phyloP scores from a whole-genome alignment of 2,113 vertebrate genomes.

The Grus americana region DNA sequence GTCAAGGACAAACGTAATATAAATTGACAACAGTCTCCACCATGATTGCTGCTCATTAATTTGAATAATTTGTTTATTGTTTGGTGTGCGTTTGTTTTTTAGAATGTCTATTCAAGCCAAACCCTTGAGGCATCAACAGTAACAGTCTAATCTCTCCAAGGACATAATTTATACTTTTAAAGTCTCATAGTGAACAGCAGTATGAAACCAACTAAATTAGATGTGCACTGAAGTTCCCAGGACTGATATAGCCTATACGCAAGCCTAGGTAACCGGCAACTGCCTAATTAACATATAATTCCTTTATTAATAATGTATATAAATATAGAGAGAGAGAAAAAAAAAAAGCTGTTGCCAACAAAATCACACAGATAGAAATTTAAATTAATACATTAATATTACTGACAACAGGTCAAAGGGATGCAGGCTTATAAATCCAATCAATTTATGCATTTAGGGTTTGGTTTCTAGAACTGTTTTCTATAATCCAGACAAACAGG shows the following conservation, averaged over 20 bases:
- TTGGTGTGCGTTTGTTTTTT: slow-evolving; percentile 3
- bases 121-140: slow-evolving; percentile 1
- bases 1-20: not conserved
- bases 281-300: not conserved
- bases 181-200: not conserved
- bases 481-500: not conserved
- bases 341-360: not conserved
- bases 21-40: not conserved
- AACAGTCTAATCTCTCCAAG: slow-evolving; percentile 17
- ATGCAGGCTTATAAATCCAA: not conserved
- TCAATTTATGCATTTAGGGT: not conserved
- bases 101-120: slow-evolving; percentile 2
- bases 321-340: not conserved
- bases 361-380: not conserved
- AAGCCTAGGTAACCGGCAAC: not conserved
- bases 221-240: not conserved
- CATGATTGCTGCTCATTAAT: not conserved
- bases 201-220: not conserved
- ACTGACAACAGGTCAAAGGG: not conserved
- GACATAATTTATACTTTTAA: slow-evolving; percentile 1
- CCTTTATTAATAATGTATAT: not conserved
- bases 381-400: not conserved
- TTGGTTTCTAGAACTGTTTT: not conserved
- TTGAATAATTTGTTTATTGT: slow-evolving; percentile 45
- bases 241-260: not conserved